Conservation (phyloP, 1,140 invertebrate species). For the Atta colombica region DNA sequence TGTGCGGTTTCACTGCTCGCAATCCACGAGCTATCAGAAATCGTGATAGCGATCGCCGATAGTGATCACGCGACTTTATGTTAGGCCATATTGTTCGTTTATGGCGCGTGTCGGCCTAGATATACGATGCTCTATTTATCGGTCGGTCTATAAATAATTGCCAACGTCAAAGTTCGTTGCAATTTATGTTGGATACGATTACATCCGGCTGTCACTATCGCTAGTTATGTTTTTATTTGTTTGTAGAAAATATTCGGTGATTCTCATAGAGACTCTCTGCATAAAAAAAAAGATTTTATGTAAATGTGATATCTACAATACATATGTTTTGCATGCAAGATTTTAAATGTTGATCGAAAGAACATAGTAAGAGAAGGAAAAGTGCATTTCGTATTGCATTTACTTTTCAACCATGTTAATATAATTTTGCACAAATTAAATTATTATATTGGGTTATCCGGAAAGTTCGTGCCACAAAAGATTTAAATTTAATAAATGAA, state of each 20-base stretch:
- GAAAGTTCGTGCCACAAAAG: no score
- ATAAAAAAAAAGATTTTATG: not conserved
- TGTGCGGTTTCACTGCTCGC: not conserved
- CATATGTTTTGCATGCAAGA: not conserved
- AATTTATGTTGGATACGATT: conserved; percentile 14
- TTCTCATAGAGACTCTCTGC: not conserved
- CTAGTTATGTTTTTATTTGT: conserved; percentile 6
- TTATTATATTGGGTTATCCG: not conserved
- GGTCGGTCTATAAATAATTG: conserved; percentile 53
- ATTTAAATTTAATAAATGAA: no score
- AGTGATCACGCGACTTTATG: conserved; percentile 45
- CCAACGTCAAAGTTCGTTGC: conserved; percentile 33
- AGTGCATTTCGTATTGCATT: not conserved
- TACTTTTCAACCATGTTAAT: not conserved
- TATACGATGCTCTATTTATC: conserved; percentile 40
- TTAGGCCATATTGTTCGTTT: conserved; percentile 26
- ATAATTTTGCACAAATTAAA: conserved; percentile 10
- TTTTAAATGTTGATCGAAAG: not conserved
- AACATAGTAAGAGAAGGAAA: not conserved
- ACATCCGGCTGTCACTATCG: conserved; percentile 14
- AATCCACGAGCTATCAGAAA: not conserved
- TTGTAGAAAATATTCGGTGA: not conserved
- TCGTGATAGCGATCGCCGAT: conserved; percentile 44
- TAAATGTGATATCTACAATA: not conserved
- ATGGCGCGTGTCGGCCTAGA: conserved; percentile 24